A percentile compares a stretch with the other conserved stretches of the same genome.
These are phyloP conservation scores for Trypoxylon attenuatum DNA, from an alignment of 2,888 invertebrate genomes.

Conservation along the genomic window DNA sequence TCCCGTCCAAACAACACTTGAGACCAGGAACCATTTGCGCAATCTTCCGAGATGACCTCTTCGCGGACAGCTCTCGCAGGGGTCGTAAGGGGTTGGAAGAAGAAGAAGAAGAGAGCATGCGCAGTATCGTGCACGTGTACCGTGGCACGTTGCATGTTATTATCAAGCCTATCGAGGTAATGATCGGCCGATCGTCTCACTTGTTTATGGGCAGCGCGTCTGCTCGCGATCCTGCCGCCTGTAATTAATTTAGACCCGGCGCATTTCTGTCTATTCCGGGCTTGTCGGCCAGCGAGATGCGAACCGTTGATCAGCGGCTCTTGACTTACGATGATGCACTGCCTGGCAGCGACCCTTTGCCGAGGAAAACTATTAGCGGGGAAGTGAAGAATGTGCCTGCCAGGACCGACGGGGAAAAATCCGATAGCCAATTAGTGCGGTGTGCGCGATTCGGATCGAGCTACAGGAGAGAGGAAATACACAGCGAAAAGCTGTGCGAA, in stretches of 20 bases:
- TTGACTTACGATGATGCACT: slow-evolving; percentile 46
- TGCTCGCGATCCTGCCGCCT: slow-evolving; percentile 58
- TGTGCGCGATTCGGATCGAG: too few species aligned
- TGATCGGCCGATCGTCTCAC: slow-evolving; percentile 65
- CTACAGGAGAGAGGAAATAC: too few species aligned
- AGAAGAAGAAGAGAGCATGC: too few species aligned
- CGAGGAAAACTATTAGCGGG: slow-evolving; percentile 42
- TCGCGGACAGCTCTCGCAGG: too few species aligned
- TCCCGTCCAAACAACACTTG: too few species aligned
- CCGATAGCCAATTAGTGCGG: slow-evolving; percentile 34
- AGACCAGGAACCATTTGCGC: too few species aligned
- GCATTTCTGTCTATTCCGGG: slow-evolving; percentile 49
- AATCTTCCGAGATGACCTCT: too few species aligned
- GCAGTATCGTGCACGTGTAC: slow-evolving; percentile 53
- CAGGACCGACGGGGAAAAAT: slow-evolving; percentile 29
- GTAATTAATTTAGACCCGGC: slow-evolving; percentile 68
- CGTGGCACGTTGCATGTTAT: slow-evolving; percentile 62
- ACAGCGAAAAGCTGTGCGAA: too few species aligned
- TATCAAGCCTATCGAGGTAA: slow-evolving; percentile 64
- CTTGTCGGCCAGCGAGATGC: slow-evolving; percentile 37
- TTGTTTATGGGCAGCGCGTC: slow-evolving; percentile 65
- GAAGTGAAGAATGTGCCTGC: slow-evolving; percentile 31
- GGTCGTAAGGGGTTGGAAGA: too few species aligned
- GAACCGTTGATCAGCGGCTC: slow-evolving; percentile 51
- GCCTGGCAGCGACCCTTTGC: slow-evolving; percentile 41